Base-by-base conservation (phyloP, 2,888 invertebrate genomes). In the Phortica okadai region DNA sequence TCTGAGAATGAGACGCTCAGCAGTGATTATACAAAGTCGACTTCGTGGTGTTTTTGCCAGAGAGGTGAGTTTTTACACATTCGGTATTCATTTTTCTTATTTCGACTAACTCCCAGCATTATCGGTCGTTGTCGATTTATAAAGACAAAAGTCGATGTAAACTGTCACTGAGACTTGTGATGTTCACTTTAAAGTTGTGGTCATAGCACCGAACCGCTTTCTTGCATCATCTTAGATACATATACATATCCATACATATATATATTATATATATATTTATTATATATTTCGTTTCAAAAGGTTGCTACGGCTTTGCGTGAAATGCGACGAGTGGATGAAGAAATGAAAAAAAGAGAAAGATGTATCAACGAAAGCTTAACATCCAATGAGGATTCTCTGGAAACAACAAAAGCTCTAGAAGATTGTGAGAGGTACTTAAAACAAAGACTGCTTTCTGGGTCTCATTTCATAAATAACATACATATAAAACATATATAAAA, bases 41-140 rank as follows among this genome's bases (percentile, higher is more conserved):
- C 92, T 97, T 80, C 92, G 97, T 10, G 98, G 98, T 3, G 97
- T 97, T 84, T 98, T 97, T 92, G 98, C 97, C 0, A 92, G 98
- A 80, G 97, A 97, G 92, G 97, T 94, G 81, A 76, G 62, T 62
- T 59, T n/a, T 59, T 6, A 8, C 10, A 0, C 10, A 6, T 45
- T 45, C 7, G 6, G 10, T 45, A 45, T 50, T 50, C 2, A 11
- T 11, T 6, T 50, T 3, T 5, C 50, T 2, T 50, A 50, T 50
- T 8, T 3, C 2, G 0, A 50, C 6, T 50, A 50, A 11, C 50
- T 50, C 6, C 50, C 8, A 33, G 33, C 33, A 5, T 33, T 33
- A 33, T 33, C 4, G 33, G 4, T 33, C 33, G 33, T 33, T 33
- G 4, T 33, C 4, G 33, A 33, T 33, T 33, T 33, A 33, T 33